A percentile compares a stretch with the other conserved stretches of the same genome.
Evolutionary conservation across 2,113 vertebrate genomes (phyloP).

Genomic region (Mohoua ochrocephala): DNA sequence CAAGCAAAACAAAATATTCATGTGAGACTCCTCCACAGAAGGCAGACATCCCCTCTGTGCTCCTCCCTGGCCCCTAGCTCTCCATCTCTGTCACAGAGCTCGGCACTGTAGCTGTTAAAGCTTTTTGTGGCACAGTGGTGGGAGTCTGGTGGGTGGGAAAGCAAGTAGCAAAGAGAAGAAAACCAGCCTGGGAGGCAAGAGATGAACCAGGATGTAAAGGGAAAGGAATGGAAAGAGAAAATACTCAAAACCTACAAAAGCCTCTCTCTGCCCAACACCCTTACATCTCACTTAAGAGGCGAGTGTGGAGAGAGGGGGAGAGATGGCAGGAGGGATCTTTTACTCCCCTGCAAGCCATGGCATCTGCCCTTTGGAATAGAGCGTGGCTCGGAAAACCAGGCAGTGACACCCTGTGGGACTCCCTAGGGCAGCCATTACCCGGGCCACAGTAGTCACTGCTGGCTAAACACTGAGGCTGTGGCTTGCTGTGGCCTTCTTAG

Average conservation of each 20-base stretch:
- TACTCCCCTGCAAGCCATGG: background rate
- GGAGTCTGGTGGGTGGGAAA: constrained; percentile 67
- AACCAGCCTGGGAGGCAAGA: constrained; percentile 32
- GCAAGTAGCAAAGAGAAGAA: constrained; percentile 21
- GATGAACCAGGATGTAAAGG: constrained; percentile 8
- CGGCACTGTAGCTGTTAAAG: constrained; percentile 26
- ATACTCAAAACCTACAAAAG: background rate
- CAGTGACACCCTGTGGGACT: background rate
- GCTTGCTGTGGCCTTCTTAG: background rate
- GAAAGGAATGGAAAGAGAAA: background rate
- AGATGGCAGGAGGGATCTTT: background rate
- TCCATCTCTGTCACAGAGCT: background rate
- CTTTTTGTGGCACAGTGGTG: constrained; percentile 60
- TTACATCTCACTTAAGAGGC: background rate
- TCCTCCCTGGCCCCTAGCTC: background rate
- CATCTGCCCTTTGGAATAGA: background rate
- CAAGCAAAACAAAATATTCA: background rate
- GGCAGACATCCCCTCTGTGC: constrained; percentile 8
- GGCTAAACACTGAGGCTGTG: background rate
- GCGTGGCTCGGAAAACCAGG: background rate
- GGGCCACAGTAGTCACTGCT: background rate
- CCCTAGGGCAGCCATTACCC: background rate
- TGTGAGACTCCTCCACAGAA: background rate
- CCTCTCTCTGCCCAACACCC: background rate
- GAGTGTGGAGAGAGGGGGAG: background rate